Conservation (phyloP, 1,140 invertebrate genomes). For the Hycleus cichorii region DNA sequence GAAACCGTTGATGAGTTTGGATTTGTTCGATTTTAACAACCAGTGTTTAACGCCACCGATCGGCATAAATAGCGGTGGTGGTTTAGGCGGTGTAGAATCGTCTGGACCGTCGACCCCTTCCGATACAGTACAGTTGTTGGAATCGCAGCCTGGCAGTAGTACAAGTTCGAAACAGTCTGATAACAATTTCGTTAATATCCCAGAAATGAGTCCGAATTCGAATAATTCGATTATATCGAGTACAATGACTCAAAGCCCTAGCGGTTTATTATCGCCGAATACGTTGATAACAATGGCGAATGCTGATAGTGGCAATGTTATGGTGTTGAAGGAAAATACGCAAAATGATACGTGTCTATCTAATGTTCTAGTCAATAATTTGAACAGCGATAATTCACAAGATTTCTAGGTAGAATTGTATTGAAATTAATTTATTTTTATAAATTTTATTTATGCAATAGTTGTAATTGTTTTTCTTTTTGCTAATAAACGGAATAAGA, state of each 20-base stretch:
- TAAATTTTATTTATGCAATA: constrained; percentile 1
- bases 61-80: constrained; percentile 4
- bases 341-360: constrained; percentile 31
- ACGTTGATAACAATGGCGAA: constrained; percentile 24
- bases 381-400: constrained; percentile 34
- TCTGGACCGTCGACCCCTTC: constrained; percentile 35
- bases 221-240: constrained; percentile 38
- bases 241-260: constrained; percentile 24
- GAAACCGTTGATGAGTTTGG: constrained; percentile 25
- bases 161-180: constrained; percentile 34
- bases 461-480: not conserved
- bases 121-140: constrained; percentile 26
- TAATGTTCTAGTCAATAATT: constrained; percentile 27
- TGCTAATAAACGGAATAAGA: no score
- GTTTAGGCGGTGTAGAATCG: constrained; percentile 7
- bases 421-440: constrained; percentile 9
- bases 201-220: constrained; percentile 37
- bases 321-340: constrained; percentile 22
- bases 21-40: constrained; percentile 34
- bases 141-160: constrained; percentile 27
- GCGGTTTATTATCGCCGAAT: constrained; percentile 27
- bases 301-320: constrained; percentile 20
- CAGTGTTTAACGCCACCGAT: constrained; percentile 37
- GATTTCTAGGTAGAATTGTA: constrained; percentile 25
- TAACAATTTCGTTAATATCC: constrained; percentile 35